Base-by-base conservation (phyloP, 2,797 vertebrate genomes). In the Rhodeus uyekii region DNA sequence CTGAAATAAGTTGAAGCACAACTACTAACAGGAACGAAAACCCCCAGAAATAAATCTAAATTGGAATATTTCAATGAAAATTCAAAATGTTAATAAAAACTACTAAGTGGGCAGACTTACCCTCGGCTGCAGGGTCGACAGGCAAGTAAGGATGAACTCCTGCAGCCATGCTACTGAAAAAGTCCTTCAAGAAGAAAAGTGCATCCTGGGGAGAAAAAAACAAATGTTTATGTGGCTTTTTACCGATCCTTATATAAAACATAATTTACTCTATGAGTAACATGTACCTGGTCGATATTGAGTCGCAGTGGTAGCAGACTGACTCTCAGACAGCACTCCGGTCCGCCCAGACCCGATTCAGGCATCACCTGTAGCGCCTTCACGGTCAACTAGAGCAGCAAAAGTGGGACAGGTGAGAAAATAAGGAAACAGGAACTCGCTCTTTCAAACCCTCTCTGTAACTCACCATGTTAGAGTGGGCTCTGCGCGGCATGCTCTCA, bases 381-480 rank as follows among this genome's bases (percentile, higher is more conserved):
- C 86, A 98, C 93, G 34, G 96, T 96, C 86, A 98, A 92, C 97
- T 98, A 80, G 69, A 78, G 82, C 38, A 82, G 27, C 14, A 2
- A n/a, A n/a, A 69, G 27, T n/a, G 22, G 18, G 24, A 67, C 8
- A 14, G 22, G 39, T 46, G 22, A 73, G 60, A 65, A 85, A 50
- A 72, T 29, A 89, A 53, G 86, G n/a, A 78, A 18, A 65, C 14
- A 53, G 27, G 6, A 32, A 14, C 60, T 32, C 64, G 24, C 46
- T 39, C 10, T 22, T 48, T 42, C 36, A 16, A 46, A 44, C 53
- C 38, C 0, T 8, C 3, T 36, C 38, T 38, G 10, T 32, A 27
- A 36, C 34, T 93, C 90, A 97, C 96, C 97, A 98, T 98, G 93
- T 96, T 97, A 86, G 97, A 97, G 91, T 98, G 96, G 16, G 97